phyloP scores from a whole-genome alignment of 2,888 invertebrate species.

The Operophtera brumata region DNA sequence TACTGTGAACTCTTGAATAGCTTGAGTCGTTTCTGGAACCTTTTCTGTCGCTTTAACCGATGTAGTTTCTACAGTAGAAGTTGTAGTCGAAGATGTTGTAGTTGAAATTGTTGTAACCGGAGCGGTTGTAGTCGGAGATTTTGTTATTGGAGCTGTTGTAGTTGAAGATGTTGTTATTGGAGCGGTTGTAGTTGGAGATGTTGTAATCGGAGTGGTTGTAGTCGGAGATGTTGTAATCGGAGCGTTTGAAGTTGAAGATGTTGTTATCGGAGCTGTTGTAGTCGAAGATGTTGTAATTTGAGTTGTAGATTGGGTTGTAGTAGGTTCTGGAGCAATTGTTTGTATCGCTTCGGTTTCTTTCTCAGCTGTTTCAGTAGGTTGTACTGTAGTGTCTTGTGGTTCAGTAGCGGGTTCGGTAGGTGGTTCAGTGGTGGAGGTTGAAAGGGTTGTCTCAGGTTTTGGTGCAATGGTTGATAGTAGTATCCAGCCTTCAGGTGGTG shows the following conservation, averaged over 20 bases:
- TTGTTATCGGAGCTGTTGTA: constrained; percentile 60
- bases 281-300: constrained; percentile 26
- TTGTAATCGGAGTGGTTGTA: constrained; percentile 35
- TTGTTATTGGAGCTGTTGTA: constrained; percentile 63
- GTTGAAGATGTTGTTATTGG: constrained; percentile 31
- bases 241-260: constrained; percentile 20
- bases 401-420: constrained; percentile 30
- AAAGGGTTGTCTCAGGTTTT: constrained; percentile 53
- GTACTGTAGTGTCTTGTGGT: constrained; percentile 26
- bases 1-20: constrained; percentile 58
- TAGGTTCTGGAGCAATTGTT: constrained; percentile 64
- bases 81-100: constrained; percentile 14
- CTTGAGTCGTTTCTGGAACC: constrained; percentile 25
- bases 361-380: constrained; percentile 36
- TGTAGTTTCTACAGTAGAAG: constrained; percentile 1
- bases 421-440: constrained; percentile 35
- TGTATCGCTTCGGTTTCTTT: constrained; percentile 38
- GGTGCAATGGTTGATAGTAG: constrained; percentile 68
- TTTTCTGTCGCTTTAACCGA: constrained; percentile 4
- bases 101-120: constrained; percentile 13
- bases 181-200: constrained; percentile 26
- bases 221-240: constrained; percentile 14
- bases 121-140: constrained; percentile 22
- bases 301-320: constrained; percentile 31
- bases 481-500: constrained; percentile 85